A percentile compares a stretch with the other conserved stretches of the same genome.
These are phyloP conservation scores for Ranitomeya imitator DNA, from an alignment of 2,113 vertebrate species.

Conservation along the genomic window DNA sequence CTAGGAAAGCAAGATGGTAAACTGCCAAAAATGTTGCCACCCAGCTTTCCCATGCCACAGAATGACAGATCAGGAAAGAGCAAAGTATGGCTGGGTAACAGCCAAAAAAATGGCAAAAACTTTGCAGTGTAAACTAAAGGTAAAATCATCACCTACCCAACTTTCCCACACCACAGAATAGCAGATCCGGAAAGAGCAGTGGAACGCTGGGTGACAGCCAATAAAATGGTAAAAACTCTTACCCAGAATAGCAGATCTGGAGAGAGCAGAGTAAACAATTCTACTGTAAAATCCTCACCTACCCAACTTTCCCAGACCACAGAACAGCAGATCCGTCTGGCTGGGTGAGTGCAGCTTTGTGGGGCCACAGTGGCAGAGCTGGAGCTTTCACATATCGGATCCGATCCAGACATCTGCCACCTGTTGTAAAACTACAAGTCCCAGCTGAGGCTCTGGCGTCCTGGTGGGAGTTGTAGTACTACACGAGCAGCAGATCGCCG, in stretches of 20 bases:
- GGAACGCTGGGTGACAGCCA: background rate
- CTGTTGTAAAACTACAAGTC: background rate
- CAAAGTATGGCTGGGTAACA: background rate
- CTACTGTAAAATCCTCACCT: too few relatives aligned
- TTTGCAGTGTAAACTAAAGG: too few relatives aligned
- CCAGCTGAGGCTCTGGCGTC: background rate
- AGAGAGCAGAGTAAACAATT: too few relatives aligned
- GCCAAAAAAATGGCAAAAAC: too few relatives aligned
- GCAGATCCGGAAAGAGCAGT: background rate
- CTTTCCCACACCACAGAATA: background rate
- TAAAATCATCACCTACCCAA: too few relatives aligned
- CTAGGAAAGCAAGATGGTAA: background rate
- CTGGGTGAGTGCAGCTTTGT: background rate
- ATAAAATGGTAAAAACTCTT: too few relatives aligned
- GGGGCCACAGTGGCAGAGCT: background rate
- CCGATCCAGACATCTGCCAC: background rate
- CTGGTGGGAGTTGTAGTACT: background rate
- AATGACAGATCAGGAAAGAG: background rate
- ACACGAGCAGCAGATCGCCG: background rate
- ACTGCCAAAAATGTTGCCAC: background rate
- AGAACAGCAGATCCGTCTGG: background rate
- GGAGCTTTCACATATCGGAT: background rate
- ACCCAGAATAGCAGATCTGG: too few relatives aligned
- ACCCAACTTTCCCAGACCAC: background rate
- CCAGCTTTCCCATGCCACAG: background rate